phyloP scores from a whole-genome alignment of 1,140 invertebrate species.

The Pseudomyrmex dendroicus region DNA sequence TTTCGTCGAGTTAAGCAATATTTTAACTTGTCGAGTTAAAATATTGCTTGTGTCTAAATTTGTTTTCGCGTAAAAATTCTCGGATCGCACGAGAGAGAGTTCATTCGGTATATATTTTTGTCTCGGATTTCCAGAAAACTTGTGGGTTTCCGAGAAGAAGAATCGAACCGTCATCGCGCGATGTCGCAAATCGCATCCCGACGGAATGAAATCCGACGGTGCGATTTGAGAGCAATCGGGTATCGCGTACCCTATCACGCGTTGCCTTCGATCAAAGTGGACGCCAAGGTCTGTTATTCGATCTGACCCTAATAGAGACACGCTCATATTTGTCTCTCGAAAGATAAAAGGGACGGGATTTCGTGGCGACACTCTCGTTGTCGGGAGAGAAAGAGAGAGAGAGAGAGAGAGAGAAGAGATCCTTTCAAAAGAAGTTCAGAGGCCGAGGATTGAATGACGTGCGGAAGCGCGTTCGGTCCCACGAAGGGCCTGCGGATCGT shows the following conservation, averaged over 20 bases:
- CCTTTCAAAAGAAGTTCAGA: constrained; percentile 34
- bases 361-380: constrained; percentile 19
- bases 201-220: neutral
- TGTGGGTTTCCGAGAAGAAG: neutral
- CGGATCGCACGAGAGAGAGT: no score
- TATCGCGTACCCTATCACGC: constrained; percentile 48
- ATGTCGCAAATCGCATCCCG: constrained; percentile 34
- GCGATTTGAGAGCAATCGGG: constrained; percentile 54
- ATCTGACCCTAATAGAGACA: constrained; percentile 64
- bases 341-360: constrained; percentile 45
- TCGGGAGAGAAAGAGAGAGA: neutral
- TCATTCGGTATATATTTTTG: no score
- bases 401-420: neutral
- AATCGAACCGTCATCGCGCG: neutral
- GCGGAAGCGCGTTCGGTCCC: no score
- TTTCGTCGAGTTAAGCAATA: no score
- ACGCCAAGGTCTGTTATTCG: constrained; percentile 57
- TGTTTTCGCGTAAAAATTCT: neutral
- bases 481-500: constrained; percentile 33
- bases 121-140: no score
- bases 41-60: neutral
- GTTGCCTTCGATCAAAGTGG: constrained; percentile 62
- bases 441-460: no score
- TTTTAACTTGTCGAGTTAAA: no score
- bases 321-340: constrained; percentile 50